A percentile compares a stretch with the other conserved stretches of the same genome.
Conservation (phyloP, 2,113 vertebrate genomes). For the Istiophorus platypterus region DNA sequence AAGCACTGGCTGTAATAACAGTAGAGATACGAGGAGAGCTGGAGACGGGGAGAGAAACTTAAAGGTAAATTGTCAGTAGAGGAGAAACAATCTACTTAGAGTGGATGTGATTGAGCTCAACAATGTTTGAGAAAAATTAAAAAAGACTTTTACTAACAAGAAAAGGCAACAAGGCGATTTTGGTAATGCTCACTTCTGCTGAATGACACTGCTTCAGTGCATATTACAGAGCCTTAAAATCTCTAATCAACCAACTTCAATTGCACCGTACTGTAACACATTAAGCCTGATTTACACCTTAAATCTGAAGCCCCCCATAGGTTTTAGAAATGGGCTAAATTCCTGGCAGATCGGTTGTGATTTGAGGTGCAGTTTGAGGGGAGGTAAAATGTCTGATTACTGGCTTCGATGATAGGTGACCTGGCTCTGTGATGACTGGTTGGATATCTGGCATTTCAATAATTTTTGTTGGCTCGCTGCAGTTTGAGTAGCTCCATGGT, state of each 20-base stretch:
- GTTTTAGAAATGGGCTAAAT: background rate
- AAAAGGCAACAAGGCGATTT: background rate
- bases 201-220: background rate
- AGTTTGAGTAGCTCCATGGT: background rate
- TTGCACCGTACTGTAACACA: background rate
- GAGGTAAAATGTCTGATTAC: background rate
- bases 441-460: background rate
- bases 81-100: slow-evolving; percentile 29
- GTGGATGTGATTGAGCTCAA: background rate
- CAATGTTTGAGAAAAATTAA: background rate
- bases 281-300: too few relatives aligned
- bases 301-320: background rate
- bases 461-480: background rate
- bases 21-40: background rate
- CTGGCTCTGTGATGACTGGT: background rate
- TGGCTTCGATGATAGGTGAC: background rate
- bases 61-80: background rate
- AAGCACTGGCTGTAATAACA: slow-evolving; percentile 15
- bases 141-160: background rate
- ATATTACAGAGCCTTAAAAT: background rate
- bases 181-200: background rate
- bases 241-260: background rate
- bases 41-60: background rate
- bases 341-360: background rate
- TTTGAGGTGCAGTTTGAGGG: background rate